These are phyloP conservation scores for Bergia puertoricense DNA, from an alignment of 92 coral and sea anemone genomes.

Conservation along the genomic window DNA sequence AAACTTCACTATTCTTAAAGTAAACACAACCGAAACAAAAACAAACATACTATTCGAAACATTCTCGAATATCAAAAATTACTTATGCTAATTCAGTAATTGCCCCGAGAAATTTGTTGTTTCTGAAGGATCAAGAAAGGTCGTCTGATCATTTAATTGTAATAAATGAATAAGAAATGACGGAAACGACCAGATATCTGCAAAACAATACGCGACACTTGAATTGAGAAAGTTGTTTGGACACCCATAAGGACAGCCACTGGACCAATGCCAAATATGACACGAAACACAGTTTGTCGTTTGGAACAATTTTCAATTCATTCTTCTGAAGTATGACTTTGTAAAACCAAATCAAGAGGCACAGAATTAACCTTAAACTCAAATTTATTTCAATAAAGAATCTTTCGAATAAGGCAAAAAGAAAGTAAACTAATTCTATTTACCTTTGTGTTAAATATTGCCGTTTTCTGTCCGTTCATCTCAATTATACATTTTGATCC, in stretches of 20 bases:
- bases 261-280: neutral
- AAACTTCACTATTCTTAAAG: neutral
- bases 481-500: constrained; percentile 47
- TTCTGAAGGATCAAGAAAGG: neutral
- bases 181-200: neutral
- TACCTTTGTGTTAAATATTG: constrained; percentile 38
- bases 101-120: neutral
- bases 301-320: no score
- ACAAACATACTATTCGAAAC: neutral
- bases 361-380: neutral
- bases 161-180: neutral
- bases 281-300: neutral
- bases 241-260: neutral
- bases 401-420: neutral
- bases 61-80: neutral
- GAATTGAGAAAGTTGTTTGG: neutral
- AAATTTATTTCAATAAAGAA: neutral
- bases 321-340: neutral
- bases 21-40: neutral
- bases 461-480: constrained; percentile 33
- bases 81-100: neutral
- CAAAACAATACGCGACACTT: constrained; percentile 1
- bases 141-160: neutral
- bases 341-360: neutral
- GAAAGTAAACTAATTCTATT: neutral